phyloP scores from a whole-genome alignment of 1,140 invertebrate genomes.

The Asbolus verrucosus region DNA sequence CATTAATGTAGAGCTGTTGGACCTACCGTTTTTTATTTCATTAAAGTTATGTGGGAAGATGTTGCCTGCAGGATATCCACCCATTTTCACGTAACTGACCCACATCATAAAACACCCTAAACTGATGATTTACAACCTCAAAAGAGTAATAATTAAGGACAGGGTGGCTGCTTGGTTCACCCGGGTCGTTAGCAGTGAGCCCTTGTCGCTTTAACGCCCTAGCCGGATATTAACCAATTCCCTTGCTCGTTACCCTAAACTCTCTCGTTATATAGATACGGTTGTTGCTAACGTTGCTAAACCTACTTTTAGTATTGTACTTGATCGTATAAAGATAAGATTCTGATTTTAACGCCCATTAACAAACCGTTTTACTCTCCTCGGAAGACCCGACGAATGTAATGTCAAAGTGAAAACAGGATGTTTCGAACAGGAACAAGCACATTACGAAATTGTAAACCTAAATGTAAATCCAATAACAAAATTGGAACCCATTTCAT shows the following conservation, averaged over 20 bases:
- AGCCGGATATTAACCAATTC: slow-evolving; percentile 56
- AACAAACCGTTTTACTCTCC: slow-evolving; percentile 34
- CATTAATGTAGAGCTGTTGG: too few species aligned
- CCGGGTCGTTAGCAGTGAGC: slow-evolving; percentile 45
- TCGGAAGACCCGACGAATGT: slow-evolving; percentile 23
- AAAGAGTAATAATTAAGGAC: slow-evolving; percentile 47
- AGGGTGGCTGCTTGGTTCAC: slow-evolving; percentile 35
- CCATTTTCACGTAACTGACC: slow-evolving; percentile 21
- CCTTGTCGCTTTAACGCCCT: slow-evolving; percentile 49
- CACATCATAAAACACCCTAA: slow-evolving; percentile 48
- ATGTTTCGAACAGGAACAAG: background rate
- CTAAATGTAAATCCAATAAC: too few species aligned
- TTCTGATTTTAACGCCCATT: slow-evolving; percentile 42
- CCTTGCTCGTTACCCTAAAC: slow-evolving; percentile 53
- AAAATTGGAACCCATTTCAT: too few species aligned
- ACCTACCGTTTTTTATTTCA: too few species aligned
- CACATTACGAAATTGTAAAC: background rate
- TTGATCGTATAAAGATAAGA: slow-evolving; percentile 43
- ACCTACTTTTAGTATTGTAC: slow-evolving; percentile 40
- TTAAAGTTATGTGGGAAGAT: background rate
- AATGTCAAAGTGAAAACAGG: slow-evolving; percentile 17
- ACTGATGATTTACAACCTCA: slow-evolving; percentile 50
- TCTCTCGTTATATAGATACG: slow-evolving; percentile 51
- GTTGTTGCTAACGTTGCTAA: slow-evolving; percentile 45
- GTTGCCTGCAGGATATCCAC: too few species aligned